phyloP scores from a whole-genome alignment of 1,140 invertebrate species.

The Caerostris extrusa region DNA sequence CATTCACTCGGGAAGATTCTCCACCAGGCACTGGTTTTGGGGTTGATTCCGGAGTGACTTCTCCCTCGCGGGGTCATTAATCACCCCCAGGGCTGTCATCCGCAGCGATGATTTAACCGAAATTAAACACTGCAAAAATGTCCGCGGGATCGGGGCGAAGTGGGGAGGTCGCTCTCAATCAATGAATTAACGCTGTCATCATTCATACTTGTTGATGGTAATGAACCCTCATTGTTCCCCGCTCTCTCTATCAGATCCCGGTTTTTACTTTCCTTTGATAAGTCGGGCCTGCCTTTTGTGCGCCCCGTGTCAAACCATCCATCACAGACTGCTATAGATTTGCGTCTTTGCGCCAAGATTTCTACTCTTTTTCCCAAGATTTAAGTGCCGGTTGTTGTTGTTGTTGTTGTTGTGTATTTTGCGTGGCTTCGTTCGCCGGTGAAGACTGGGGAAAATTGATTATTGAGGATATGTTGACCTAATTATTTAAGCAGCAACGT shows the following conservation, averaged over 20 bases:
- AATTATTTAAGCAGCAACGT: too few species aligned
- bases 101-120: constrained; percentile 23
- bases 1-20: too few species aligned
- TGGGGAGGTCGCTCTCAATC: not conserved
- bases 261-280: not conserved
- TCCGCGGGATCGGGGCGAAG: not conserved
- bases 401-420: too few species aligned
- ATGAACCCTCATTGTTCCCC: constrained; percentile 57
- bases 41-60: too few species aligned
- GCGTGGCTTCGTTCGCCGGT: too few species aligned
- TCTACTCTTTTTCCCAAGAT: too few species aligned
- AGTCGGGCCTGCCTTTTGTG: not conserved
- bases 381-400: too few species aligned
- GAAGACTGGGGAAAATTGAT: too few species aligned
- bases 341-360: not conserved
- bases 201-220: constrained; percentile 60
- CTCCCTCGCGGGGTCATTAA: constrained; percentile 1
- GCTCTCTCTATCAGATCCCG: not conserved
- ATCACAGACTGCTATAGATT: not conserved
- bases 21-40: too few species aligned
- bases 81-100: constrained; percentile 9
- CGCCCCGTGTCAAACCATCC: not conserved
- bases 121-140: constrained; percentile 53
- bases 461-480: too few species aligned
- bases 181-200: constrained; percentile 43